Percentiles rank a stretch among this genome's conserved stretches.
Evolutionary conservation across 1,140 invertebrate species (phyloP).

Genomic region (Megathymus violae): DNA sequence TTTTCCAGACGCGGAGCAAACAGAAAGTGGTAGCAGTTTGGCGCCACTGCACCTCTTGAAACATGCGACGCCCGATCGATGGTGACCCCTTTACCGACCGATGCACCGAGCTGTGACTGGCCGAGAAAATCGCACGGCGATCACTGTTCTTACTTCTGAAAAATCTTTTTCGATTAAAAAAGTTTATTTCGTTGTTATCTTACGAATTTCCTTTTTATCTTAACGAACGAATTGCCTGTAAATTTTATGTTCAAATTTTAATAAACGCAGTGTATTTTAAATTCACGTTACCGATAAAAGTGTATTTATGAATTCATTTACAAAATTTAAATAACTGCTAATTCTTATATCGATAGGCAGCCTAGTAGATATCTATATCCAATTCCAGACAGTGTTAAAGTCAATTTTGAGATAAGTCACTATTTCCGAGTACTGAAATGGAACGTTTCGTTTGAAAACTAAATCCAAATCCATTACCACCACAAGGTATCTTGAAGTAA

Average conservation of each 20-base stretch:
- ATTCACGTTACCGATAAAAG: not conserved
- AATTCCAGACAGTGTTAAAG: too few species aligned
- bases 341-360: not conserved
- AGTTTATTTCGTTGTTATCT: constrained; percentile 14
- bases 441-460: too few species aligned
- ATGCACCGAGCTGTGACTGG: constrained; percentile 70
- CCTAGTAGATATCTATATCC: too few species aligned
- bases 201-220: constrained; percentile 7
- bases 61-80: constrained; percentile 68
- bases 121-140: constrained; percentile 59
- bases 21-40: constrained; percentile 52
- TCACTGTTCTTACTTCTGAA: constrained; percentile 39
- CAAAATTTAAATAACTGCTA: not conserved
- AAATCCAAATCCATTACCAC: too few species aligned
- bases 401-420: too few species aligned
- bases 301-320: not conserved
- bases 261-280: not conserved
- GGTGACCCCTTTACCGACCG: constrained; percentile 76
- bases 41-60: constrained; percentile 61
- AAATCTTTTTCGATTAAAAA: constrained; percentile 25
- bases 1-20: constrained; percentile 38
- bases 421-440: too few species aligned
- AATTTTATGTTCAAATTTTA: not conserved
- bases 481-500: too few species aligned
- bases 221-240: not conserved